Conservation (phyloP, 2,888 invertebrate genomes). For the Thumatha senex region DNA sequence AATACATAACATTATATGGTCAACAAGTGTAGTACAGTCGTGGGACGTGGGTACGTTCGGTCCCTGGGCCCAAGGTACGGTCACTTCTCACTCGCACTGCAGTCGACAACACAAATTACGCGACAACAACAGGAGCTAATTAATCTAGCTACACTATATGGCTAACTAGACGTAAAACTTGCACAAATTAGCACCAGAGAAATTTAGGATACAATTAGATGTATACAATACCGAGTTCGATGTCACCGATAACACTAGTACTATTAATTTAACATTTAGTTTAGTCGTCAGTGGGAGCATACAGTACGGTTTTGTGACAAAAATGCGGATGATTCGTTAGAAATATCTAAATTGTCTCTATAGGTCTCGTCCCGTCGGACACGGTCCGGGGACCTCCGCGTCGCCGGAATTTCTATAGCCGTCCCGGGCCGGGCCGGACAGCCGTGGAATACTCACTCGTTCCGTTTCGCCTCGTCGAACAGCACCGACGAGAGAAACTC, state of each 20-base stretch:
- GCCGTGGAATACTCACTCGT: background rate
- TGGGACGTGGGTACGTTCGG: background rate
- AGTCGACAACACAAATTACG: conserved; percentile 20
- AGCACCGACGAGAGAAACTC: background rate
- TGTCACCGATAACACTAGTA: conserved; percentile 51
- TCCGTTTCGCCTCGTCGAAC: background rate
- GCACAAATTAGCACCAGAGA: conserved; percentile 71
- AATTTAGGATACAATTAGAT: conserved; percentile 53
- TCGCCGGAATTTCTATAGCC: conserved; percentile 37
- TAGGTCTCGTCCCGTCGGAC: conserved; percentile 27
- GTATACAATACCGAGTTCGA: conserved; percentile 48
- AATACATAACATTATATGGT: background rate
- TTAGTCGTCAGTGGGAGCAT: conserved; percentile 25
- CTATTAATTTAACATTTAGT: conserved; percentile 16
- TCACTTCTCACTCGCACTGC: conserved; percentile 34
- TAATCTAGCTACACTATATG: conserved; percentile 22
- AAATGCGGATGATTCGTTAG: conserved; percentile 38
- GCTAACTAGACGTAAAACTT: conserved; percentile 42
- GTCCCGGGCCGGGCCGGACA: conserved; percentile 19
- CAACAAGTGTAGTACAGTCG: background rate
- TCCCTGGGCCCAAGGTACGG: background rate
- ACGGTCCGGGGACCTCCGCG: conserved; percentile 16
- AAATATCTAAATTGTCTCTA: conserved; percentile 29
- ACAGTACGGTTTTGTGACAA: conserved; percentile 29
- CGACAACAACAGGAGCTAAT: conserved; percentile 14